Base-by-base conservation (phyloP, 2,797 vertebrate species). In the Sebastes vulpes region DNA sequence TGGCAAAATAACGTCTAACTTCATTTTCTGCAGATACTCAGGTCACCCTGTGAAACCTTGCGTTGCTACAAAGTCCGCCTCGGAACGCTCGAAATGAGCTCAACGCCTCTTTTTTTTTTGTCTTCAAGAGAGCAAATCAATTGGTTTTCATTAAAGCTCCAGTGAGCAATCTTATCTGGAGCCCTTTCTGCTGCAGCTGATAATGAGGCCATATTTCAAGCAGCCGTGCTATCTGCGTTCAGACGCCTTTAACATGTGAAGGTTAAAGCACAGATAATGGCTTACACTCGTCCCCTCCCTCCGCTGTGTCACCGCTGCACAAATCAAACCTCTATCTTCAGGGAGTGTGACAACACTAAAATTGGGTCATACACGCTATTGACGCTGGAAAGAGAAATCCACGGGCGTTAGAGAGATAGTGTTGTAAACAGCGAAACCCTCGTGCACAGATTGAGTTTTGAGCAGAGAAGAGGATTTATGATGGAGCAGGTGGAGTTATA, bases 181-280 rank as follows among this genome's bases (percentile, higher is more conserved):
- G 75, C 48, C 76, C 65, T 86, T 65, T 81, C 82, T 83, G 72
- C 79, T 2, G 71, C 87, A 20, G 86, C 82, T 83, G 90, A 93
- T 93, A 92, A 94, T 92, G 90, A 94, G 92, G 90, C 94, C 91
- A 90, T 94, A 94, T 92, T 94, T 95, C 92, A 94, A 87, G 81
- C 85, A 65, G 70, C 79, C 14, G 29, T 4, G 21, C 83, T 90
- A 88, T 94, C 91, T 91, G 85, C 61, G 64, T 84, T 84, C 81
- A 32, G 77, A 82, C 67, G 84, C 87, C 85, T 91, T 88, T 82
- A 92, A 90, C 95, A 92, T 59, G 77, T 92, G 93, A 94, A 94
- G 94, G 94, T 94, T 95, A 94, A 94, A 93, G 89, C 83, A 79
- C 84, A 86, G 90, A 95, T 93, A 93, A 93, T 83, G 86, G 79